Conservation (phyloP, 1,140 invertebrate species). For the Scaptomyza montana region DNA sequence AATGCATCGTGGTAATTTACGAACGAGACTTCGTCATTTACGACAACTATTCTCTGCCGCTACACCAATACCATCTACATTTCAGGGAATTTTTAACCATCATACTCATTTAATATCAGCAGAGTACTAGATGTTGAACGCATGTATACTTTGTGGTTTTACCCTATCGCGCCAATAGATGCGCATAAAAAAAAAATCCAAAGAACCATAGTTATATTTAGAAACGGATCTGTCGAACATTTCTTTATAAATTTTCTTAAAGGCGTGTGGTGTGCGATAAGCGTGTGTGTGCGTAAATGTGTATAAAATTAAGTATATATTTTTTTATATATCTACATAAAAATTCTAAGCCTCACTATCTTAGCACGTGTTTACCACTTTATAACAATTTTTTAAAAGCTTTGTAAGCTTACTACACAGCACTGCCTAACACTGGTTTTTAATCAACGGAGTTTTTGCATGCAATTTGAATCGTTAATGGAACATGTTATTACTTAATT, state of each 20-base stretch:
- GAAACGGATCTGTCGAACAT: not conserved
- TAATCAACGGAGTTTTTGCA: conserved; percentile 15
- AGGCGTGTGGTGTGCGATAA: not conserved
- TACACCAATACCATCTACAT: no score
- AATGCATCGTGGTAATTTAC: no score
- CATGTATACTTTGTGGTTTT: no score
- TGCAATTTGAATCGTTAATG: not conserved
- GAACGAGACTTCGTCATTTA: no score
- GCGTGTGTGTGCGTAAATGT: not conserved
- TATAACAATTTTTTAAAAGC: not conserved
- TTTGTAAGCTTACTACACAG: not conserved
- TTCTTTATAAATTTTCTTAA: not conserved
- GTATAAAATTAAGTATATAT: not conserved
- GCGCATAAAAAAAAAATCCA: no score
- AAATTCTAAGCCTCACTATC: not conserved
- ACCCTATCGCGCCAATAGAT: no score
- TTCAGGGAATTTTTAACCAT: no score
- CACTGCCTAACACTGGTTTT: conserved; percentile 48
- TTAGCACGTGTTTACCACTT: not conserved
- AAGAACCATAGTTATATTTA: not conserved
- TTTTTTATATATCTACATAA: no score
- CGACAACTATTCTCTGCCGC: no score
- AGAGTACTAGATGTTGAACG: no score
- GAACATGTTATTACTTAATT: conserved; percentile 2
- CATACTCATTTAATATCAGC: no score